Conservation (phyloP, 2,888 invertebrate genomes). For the Baronia brevicornis region DNA sequence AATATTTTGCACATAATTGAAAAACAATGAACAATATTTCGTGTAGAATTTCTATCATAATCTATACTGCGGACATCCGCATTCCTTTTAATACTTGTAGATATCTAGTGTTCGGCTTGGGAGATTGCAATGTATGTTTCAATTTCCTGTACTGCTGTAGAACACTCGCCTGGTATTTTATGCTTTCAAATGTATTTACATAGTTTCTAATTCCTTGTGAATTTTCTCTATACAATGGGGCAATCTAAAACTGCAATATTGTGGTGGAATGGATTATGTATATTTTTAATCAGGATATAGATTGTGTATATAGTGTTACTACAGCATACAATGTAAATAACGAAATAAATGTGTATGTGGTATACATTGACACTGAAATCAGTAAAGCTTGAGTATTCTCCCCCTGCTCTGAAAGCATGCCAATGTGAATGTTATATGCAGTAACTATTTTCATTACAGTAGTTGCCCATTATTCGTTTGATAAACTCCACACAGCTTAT, state of each 20-base stretch:
- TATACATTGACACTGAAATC: too few relatives aligned
- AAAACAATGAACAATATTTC: not conserved
- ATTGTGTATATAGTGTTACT: too few relatives aligned
- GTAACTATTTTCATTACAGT: constrained; percentile 45
- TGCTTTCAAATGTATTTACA: constrained; percentile 30
- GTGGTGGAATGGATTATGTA: not conserved
- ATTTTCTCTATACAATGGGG: not conserved
- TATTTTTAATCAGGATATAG: too few relatives aligned
- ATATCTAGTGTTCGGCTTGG: constrained; percentile 24
- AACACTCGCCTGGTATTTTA: constrained; percentile 41
- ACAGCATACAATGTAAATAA: too few relatives aligned
- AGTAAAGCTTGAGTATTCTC: constrained; percentile 21
- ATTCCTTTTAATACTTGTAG: constrained; percentile 30
- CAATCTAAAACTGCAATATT: not conserved
- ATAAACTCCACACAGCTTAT: constrained; percentile 25
- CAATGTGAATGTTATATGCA: too few relatives aligned
- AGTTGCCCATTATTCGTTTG: constrained; percentile 30
- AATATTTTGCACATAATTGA: too few relatives aligned
- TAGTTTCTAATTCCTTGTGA: constrained; percentile 6
- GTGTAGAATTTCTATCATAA: constrained; percentile 8
- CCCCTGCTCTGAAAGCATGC: too few relatives aligned
- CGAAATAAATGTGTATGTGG: constrained; percentile 1
- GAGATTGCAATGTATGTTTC: constrained; percentile 67
- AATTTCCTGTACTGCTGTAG: constrained; percentile 54
- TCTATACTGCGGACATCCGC: constrained; percentile 20